These are phyloP conservation scores for Cervus canadensis DNA, from an alignment of 2,113 vertebrate species.

Conservation along the genomic window DNA sequence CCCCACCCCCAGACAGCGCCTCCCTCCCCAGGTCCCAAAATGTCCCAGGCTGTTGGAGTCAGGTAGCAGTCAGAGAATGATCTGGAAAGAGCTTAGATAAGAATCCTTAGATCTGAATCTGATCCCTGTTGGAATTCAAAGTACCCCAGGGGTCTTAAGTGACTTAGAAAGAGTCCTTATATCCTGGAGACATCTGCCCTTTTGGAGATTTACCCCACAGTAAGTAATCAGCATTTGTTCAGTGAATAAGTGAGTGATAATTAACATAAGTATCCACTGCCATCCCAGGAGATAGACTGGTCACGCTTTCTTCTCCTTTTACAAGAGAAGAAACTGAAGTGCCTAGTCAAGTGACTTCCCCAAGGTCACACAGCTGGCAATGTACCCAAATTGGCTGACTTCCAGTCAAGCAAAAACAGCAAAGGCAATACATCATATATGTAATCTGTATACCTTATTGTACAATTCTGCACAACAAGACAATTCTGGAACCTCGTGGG, in stretches of 20 bases:
- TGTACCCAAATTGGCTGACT: neutral
- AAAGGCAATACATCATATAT: neutral
- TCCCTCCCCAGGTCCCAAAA: neutral
- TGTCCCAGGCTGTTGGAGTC: neutral
- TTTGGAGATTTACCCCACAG: neutral
- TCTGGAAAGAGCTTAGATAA: neutral
- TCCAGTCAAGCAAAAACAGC: neutral
- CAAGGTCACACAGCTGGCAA: neutral
- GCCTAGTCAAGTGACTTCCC: neutral
- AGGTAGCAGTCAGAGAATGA: neutral
- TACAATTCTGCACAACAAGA: neutral
- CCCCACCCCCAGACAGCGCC: neutral
- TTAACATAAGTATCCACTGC: neutral
- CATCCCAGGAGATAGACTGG: neutral
- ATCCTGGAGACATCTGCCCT: neutral
- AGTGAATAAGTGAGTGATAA: neutral
- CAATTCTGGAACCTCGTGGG: neutral
- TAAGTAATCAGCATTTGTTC: neutral
- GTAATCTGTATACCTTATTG: neutral
- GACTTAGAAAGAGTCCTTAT: neutral
- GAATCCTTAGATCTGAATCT: neutral
- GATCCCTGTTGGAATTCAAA: neutral
- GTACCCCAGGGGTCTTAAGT: neutral
- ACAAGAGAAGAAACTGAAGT: neutral
- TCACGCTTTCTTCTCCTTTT: neutral